Percentiles rank a stretch among this genome's conserved stretches.
These are phyloP conservation scores for Megalops atlanticus DNA, from an alignment of 2,113 vertebrate genomes.

Conservation along the genomic window DNA sequence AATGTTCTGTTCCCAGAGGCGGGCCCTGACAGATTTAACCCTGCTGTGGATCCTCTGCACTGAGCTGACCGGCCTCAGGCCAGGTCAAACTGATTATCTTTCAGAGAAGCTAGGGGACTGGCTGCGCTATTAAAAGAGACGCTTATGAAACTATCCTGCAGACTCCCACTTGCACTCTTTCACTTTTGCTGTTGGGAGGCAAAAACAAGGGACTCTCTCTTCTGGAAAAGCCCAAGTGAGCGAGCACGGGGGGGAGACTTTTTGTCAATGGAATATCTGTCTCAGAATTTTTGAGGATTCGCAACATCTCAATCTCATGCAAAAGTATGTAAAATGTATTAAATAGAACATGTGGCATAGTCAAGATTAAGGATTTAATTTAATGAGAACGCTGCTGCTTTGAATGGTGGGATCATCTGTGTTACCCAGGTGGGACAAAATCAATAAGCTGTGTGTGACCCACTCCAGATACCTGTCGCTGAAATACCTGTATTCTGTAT, in stretches of 20 bases:
- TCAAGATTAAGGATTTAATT: no score
- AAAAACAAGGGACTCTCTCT: background rate
- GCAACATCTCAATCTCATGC: background rate
- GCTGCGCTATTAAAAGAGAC: constrained; percentile 44
- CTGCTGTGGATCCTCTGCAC: constrained; percentile 73
- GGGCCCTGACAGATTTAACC: constrained; percentile 83
- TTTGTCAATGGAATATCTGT: background rate
- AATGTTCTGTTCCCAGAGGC: constrained; percentile 80
- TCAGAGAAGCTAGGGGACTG: constrained; percentile 43
- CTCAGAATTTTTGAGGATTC: background rate
- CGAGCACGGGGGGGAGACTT: background rate
- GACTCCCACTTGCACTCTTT: background rate
- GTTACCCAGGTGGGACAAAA: no score
- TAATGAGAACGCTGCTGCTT: no score
- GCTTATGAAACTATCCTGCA: constrained; percentile 28
- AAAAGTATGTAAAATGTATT: background rate
- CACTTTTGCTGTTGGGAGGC: background rate
- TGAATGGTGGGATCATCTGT: no score
- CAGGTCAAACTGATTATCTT: constrained; percentile 81
- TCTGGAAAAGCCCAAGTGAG: background rate
- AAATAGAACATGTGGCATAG: background rate
- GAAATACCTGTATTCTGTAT: no score
- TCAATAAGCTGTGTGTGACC: no score
- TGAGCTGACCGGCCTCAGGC: constrained; percentile 66
- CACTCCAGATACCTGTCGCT: no score